Evolutionary conservation across 2,797 vertebrate genomes (phyloP).

Genomic region (Sciurus carolinensis): DNA sequence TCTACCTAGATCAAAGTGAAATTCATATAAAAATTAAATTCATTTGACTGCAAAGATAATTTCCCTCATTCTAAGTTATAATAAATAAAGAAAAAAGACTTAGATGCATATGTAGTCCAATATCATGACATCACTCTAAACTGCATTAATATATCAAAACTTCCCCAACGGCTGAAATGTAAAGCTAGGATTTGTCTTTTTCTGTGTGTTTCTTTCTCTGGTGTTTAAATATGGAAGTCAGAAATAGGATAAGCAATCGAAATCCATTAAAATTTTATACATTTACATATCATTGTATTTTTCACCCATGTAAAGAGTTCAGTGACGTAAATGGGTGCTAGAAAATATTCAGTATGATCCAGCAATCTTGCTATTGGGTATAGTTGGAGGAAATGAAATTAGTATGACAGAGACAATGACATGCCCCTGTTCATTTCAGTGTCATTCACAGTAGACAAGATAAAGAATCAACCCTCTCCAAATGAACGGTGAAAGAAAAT

Average conservation of each 20-base stretch:
- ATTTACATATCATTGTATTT: background rate
- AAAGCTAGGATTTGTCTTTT: background rate
- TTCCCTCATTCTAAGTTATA: background rate
- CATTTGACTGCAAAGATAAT: background rate
- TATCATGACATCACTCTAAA: background rate
- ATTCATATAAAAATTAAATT: background rate
- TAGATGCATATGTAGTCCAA: background rate
- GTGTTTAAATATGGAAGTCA: slow-evolving; percentile 10
- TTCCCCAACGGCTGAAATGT: background rate
- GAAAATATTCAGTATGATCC: background rate
- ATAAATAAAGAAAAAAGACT: background rate
- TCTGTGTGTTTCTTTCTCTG: background rate
- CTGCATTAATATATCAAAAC: background rate
- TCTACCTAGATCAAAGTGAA: background rate
- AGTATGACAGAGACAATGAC: background rate
- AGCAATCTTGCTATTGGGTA: background rate
- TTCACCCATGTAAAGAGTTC: background rate
- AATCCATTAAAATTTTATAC: background rate
- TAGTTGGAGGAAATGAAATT: background rate
- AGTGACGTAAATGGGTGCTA: background rate
- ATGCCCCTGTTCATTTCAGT: too few relatives aligned
- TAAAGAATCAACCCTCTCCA: background rate
- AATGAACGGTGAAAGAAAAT: background rate
- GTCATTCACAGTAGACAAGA: too few relatives aligned
- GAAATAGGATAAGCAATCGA: background rate